Conservation (phyloP, 2,888 invertebrate species). For the Lithosia quadra region DNA sequence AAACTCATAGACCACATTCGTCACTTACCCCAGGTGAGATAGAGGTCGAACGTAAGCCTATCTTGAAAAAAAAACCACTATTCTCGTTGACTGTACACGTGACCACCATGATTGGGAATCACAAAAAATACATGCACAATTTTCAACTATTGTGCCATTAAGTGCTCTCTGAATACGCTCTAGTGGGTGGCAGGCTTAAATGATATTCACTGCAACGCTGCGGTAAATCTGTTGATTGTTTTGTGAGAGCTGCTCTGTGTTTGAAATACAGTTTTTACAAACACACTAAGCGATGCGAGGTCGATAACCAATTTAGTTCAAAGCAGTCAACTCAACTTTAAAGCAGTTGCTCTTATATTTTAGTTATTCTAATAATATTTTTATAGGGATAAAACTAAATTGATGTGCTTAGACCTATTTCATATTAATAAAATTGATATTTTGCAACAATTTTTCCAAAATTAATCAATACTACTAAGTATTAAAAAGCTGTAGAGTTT, state of each 20-base stretch:
- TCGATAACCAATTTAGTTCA: constrained; percentile 36
- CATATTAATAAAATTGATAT: too few relatives aligned
- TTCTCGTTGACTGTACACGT: too few relatives aligned
- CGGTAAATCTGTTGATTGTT: constrained; percentile 61
- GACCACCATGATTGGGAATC: too few relatives aligned
- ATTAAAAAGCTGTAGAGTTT: too few relatives aligned
- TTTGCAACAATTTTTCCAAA: too few relatives aligned
- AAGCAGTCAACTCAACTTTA: constrained; percentile 21
- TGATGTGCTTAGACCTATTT: background rate
- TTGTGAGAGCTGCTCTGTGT: constrained; percentile 49
- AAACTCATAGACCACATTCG: too few relatives aligned
- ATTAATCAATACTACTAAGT: too few relatives aligned
- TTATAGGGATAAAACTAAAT: background rate
- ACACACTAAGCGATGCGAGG: constrained; percentile 22
- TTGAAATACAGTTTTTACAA: constrained; percentile 47
- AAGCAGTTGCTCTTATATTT: background rate
- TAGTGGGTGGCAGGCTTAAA: constrained; percentile 28
- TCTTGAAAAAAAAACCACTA: too few relatives aligned
- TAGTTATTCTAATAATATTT: background rate
- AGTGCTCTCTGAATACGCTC: constrained; percentile 13
- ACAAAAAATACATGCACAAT: background rate
- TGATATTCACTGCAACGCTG: constrained; percentile 20
- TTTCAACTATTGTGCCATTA: background rate
- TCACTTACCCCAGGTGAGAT: too few relatives aligned
- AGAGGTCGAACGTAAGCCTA: too few relatives aligned